A percentile compares a stretch with the other conserved stretches of the same genome.
Conservation (phyloP, 2,888 invertebrate genomes). For the Mesochorus sp. region DNA sequence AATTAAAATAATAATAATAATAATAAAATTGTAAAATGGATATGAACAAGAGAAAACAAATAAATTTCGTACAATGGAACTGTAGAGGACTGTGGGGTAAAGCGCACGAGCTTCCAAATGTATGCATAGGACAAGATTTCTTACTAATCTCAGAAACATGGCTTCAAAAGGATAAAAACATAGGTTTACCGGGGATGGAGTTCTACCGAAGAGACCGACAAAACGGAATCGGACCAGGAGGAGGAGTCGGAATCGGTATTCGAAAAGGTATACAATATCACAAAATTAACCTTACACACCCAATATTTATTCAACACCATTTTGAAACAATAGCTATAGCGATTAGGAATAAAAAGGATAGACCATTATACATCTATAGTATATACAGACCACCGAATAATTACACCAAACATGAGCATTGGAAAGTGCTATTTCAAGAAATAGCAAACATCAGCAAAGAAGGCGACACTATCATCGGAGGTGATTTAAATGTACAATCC, state of each 20-base stretch:
- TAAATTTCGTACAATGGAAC: constrained; percentile 27
- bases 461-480: no score
- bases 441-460: no score
- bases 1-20: no score
- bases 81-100: constrained; percentile 31
- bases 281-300: neutral
- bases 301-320: neutral
- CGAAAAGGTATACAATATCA: neutral
- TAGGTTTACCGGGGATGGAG: neutral
- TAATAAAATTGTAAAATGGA: no score
- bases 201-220: neutral
- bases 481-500: no score
- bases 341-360: neutral
- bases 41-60: neutral
- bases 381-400: neutral
- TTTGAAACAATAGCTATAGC: neutral
- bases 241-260: constrained; percentile 11
- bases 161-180: neutral
- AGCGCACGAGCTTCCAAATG: neutral
- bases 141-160: constrained; percentile 14
- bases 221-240: neutral
- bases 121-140: neutral
- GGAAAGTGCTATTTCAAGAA: no score
- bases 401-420: no score
- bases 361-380: neutral